phyloP scores from a whole-genome alignment of 2,888 invertebrate species.

The Trissoscelio sp. region DNA sequence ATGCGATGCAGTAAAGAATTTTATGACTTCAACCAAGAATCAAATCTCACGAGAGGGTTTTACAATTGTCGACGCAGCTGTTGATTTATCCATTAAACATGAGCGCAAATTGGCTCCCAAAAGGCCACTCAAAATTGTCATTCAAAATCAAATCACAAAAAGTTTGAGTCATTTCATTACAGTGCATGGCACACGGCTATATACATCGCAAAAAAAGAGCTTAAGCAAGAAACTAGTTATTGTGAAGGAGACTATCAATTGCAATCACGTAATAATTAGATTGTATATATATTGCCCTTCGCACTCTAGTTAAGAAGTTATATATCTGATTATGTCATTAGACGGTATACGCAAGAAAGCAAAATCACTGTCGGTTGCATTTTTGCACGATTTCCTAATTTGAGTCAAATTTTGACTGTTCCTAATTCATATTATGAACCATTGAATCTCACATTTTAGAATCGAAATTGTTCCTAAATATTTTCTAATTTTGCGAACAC shows the following conservation, averaged over 20 bases:
- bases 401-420: no score
- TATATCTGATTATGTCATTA: slow-evolving; percentile 63
- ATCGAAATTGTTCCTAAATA: no score
- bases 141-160: background rate
- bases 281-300: slow-evolving; percentile 73
- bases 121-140: background rate
- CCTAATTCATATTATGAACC: no score
- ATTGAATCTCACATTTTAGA: no score
- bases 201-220: background rate
- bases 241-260: slow-evolving; percentile 65
- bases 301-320: slow-evolving; percentile 74
- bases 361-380: slow-evolving; percentile 25
- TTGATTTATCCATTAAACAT: slow-evolving; percentile 24
- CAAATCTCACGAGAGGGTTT: no score
- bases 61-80: slow-evolving; percentile 11
- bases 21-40: slow-evolving; percentile 16
- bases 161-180: slow-evolving; percentile 12
- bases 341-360: background rate
- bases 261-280: slow-evolving; percentile 68
- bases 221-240: slow-evolving; percentile 48
- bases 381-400: no score
- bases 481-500: no score
- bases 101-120: slow-evolving; percentile 26
- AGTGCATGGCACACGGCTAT: background rate
- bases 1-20: slow-evolving; percentile 7